A percentile compares a stretch with the other conserved stretches of the same genome.
phyloP scores from a whole-genome alignment of 2,113 vertebrate species.

The Alectura lathami region DNA sequence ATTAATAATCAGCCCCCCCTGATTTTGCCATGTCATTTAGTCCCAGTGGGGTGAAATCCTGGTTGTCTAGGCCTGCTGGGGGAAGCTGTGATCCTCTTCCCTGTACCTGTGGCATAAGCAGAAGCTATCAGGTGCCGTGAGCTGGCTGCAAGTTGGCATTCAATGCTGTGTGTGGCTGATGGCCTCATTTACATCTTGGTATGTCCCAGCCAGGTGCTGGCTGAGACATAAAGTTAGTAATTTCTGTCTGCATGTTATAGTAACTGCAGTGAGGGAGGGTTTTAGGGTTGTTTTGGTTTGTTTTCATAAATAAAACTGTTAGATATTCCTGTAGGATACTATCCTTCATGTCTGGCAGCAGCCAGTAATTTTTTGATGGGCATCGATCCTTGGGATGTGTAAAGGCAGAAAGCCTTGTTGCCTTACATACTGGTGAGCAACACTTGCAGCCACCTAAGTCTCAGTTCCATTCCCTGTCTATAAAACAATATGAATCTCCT shows the following conservation, averaged over 20 bases:
- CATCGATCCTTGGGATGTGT: not conserved
- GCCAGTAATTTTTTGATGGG: not conserved
- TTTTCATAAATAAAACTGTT: no score
- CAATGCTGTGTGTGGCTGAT: not conserved
- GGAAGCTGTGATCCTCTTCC: not conserved
- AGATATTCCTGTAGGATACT: no score
- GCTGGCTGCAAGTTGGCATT: not conserved
- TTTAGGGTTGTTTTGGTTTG: not conserved
- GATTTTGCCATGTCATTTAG: not conserved
- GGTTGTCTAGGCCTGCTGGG: not conserved
- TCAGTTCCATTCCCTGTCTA: not conserved
- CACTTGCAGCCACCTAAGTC: not conserved
- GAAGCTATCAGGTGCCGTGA: fast-evolving
- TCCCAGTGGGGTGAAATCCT: not conserved
- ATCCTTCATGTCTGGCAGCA: not conserved
- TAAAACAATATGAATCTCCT: not conserved
- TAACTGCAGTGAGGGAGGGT: not conserved
- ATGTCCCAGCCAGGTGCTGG: not conserved
- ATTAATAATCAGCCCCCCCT: not conserved
- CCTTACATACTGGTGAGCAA: not conserved
- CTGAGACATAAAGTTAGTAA: not conserved
- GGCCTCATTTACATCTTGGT: not conserved
- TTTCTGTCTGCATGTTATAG: not conserved
- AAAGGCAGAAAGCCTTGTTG: not conserved
- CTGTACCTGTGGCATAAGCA: not conserved